These are phyloP conservation scores for Ciconia stormi DNA, from an alignment of 2,113 vertebrate species.

Conservation along the genomic window DNA sequence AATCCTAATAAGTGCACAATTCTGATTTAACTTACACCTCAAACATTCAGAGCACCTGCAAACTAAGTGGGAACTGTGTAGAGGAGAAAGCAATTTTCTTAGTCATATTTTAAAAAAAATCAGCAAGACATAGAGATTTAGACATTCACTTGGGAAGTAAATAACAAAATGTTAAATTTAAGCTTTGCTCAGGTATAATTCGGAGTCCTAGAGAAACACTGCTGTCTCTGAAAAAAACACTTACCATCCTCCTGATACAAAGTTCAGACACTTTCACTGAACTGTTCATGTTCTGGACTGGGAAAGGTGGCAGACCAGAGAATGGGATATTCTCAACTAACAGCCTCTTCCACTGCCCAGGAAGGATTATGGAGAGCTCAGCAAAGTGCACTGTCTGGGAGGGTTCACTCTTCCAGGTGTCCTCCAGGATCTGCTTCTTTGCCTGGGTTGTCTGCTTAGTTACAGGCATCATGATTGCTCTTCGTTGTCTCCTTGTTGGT, in stretches of 20 bases:
- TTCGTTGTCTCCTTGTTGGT: not conserved
- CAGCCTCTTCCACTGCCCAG: not conserved
- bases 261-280: not conserved
- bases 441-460: not conserved
- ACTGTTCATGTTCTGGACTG: not conserved
- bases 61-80: not conserved
- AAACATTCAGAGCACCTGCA: not conserved
- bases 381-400: not conserved
- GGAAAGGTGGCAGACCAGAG: not conserved
- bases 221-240: not conserved
- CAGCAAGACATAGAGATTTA: not conserved
- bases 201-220: not conserved
- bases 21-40: not conserved
- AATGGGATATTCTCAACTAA: not conserved
- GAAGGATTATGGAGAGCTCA: not conserved
- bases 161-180: not conserved
- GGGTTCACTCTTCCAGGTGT: not conserved
- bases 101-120: not conserved
- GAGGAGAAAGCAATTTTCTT: not conserved
- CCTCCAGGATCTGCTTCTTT: not conserved
- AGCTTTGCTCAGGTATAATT: not conserved
- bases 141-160: not conserved
- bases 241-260: not conserved
- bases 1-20: not conserved
- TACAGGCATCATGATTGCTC: not conserved